phyloP scores from a whole-genome alignment of 2,797 vertebrate genomes.

The Cyprinella venusta region DNA sequence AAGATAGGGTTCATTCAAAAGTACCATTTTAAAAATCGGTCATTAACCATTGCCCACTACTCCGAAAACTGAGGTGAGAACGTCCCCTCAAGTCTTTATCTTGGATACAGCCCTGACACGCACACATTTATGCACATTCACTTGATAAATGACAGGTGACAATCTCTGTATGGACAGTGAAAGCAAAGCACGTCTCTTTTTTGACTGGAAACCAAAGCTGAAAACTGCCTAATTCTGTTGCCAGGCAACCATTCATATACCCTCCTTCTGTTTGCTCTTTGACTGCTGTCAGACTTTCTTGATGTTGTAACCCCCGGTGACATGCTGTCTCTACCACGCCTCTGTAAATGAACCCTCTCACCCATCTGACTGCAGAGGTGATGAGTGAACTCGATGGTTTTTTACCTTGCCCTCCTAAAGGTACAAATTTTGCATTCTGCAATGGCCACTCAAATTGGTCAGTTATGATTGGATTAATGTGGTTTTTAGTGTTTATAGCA shows the following conservation, averaged over 20 bases:
- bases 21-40: background rate
- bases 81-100: background rate
- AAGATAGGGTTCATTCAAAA: background rate
- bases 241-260: constrained; percentile 74
- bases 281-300: constrained; percentile 51
- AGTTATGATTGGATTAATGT: no score
- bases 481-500: background rate
- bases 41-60: background rate
- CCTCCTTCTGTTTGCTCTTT: constrained; percentile 52
- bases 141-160: constrained; percentile 61
- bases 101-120: background rate
- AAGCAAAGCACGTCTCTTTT: constrained; percentile 59
- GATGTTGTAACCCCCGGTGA: constrained; percentile 51
- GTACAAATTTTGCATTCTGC: no score
- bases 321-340: constrained; percentile 39
- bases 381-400: constrained; percentile 18
- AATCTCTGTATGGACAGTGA: constrained; percentile 55
- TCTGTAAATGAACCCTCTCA: constrained; percentile 32
- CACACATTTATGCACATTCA: constrained; percentile 43
- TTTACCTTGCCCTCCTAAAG: background rate
- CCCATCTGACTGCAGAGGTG: constrained; percentile 47
- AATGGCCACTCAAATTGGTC: background rate
- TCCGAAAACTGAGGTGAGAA: background rate
- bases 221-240: constrained; percentile 73
- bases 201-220: constrained; percentile 59